These are phyloP conservation scores for Trissoscelio sp. DNA, from an alignment of 2,888 invertebrate species.

Conservation along the genomic window DNA sequence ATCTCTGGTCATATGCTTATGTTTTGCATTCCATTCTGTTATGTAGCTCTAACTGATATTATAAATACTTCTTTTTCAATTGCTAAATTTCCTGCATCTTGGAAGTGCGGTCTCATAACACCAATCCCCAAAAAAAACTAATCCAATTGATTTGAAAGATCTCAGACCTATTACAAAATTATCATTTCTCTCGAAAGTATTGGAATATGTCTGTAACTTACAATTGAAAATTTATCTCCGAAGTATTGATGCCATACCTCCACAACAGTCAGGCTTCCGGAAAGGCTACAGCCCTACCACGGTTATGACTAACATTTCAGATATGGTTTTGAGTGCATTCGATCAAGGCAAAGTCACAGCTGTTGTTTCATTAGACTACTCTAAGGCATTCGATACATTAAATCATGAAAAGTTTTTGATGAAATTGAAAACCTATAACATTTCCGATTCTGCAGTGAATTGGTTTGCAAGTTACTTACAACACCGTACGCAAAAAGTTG, in stretches of 20 bases:
- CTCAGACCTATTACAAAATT: slow-evolving; percentile 1
- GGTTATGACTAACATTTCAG: not conserved
- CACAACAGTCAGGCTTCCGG: slow-evolving; percentile 2
- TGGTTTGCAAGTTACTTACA: slow-evolving; percentile 4
- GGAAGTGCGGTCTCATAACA: slow-evolving; percentile 5
- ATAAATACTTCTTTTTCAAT: not conserved
- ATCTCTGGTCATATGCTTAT: slow-evolving; percentile 8
- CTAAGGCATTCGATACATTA: not conserved
- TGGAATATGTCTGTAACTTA: slow-evolving; percentile 2
- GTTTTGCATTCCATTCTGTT: not conserved
- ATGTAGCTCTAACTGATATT: not conserved
- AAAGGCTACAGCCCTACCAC: not conserved
- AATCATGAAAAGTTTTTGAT: not conserved
- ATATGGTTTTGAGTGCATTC: not conserved
- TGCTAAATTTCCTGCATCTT: not conserved
- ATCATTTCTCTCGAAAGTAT: slow-evolving; percentile 4
- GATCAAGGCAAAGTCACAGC: not conserved
- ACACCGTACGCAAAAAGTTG: not conserved
- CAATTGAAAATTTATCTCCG: not conserved
- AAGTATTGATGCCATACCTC: not conserved
- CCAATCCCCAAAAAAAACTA: slow-evolving; percentile 2
- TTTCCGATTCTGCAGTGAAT: not conserved
- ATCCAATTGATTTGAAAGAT: not conserved
- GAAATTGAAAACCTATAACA: not conserved
- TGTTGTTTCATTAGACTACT: not conserved